Conservation (phyloP, 2,113 vertebrate species). For the Plecotus auritus region DNA sequence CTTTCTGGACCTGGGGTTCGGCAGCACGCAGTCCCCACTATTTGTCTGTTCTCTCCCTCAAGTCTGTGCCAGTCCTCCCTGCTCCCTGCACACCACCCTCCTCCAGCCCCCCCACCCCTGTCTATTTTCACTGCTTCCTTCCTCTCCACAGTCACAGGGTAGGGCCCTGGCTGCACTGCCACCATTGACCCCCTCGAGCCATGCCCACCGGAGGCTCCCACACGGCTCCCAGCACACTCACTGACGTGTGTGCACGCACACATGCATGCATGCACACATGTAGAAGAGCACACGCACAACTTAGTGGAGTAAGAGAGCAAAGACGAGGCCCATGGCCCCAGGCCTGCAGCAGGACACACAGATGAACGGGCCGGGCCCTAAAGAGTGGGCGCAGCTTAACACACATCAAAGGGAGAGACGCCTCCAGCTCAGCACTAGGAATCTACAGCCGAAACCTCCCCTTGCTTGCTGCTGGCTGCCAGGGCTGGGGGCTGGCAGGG, state of each 20-base stretch:
- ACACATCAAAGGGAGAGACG: neutral
- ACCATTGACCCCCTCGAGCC: accelerated
- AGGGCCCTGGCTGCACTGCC: neutral
- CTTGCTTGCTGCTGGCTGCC: neutral
- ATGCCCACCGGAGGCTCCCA: accelerated
- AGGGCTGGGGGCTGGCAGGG: neutral
- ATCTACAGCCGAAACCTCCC: no score
- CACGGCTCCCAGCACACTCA: neutral
- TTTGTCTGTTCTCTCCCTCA: accelerated
- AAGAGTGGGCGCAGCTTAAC: neutral
- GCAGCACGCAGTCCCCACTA: accelerated
- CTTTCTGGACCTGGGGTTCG: neutral
- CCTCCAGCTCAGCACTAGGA: neutral
- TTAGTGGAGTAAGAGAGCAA: neutral
- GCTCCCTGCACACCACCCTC: neutral
- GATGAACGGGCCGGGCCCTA: neutral
- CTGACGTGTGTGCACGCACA: neutral
- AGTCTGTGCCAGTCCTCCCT: neutral
- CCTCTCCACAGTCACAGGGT: neutral
- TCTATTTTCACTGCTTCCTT: constrained; percentile 23
- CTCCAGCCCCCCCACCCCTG: neutral
- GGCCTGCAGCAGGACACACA: no score
- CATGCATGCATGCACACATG: accelerated
- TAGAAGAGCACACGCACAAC: accelerated
- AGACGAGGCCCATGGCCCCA: neutral